A percentile compares a stretch with the other conserved stretches of the same genome.
phyloP scores from a whole-genome alignment of 1,140 invertebrate species.

The Euwallacea similis region DNA sequence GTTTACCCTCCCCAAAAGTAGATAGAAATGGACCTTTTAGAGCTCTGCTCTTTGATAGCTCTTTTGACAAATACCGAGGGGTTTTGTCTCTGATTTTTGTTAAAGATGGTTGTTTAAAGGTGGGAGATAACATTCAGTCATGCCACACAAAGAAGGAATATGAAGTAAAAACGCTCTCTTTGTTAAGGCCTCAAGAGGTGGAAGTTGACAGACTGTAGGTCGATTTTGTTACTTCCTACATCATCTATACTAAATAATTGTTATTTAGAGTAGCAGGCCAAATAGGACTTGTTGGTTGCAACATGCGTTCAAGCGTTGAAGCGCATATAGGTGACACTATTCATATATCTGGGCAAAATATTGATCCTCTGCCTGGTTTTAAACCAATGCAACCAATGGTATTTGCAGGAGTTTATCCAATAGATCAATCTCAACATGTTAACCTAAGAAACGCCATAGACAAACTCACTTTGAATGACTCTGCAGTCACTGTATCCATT shows the following conservation, averaged over 20 bases:
- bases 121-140: slow-evolving; percentile 70
- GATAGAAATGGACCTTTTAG: slow-evolving; percentile 66
- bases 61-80: slow-evolving; percentile 89
- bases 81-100: slow-evolving; percentile 80
- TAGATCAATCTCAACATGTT: slow-evolving; percentile 82
- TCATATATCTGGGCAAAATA: slow-evolving; percentile 57
- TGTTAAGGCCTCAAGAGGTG: slow-evolving; percentile 79
- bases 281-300: slow-evolving; percentile 80
- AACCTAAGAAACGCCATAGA: slow-evolving; percentile 80
- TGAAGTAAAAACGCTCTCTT: slow-evolving; percentile 76
- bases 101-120: slow-evolving; percentile 69
- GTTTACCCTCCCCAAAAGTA: slow-evolving; percentile 75
- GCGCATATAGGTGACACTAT: slow-evolving; percentile 86
- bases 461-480: slow-evolving; percentile 92
- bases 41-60: slow-evolving; percentile 91
- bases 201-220: slow-evolving; percentile 69
- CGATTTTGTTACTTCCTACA: not conserved
- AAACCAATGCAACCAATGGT: slow-evolving; percentile 83
- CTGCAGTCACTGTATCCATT: slow-evolving; percentile 75
- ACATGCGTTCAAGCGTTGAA: slow-evolving; percentile 78
- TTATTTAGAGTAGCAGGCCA: slow-evolving; percentile 70
- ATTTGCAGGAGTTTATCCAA: slow-evolving; percentile 91
- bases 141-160: slow-evolving; percentile 71
- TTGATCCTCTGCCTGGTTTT: slow-evolving; percentile 69
- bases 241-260: not conserved